Base-by-base conservation (phyloP, 2,797 vertebrate genomes). In the Urophycis tenuis region DNA sequence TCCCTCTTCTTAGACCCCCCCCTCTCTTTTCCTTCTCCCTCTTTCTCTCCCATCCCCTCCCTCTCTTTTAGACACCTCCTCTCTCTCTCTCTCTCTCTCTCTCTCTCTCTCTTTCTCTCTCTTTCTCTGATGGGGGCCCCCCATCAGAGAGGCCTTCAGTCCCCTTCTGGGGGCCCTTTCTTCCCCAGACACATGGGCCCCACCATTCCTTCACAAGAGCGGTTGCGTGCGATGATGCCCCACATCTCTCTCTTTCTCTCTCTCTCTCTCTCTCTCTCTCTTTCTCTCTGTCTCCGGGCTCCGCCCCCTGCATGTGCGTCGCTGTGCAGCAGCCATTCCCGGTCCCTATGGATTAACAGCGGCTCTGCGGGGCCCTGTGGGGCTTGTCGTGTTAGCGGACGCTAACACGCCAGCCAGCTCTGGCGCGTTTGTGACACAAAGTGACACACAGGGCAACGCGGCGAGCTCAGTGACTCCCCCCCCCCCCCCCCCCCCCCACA, bases 131-230 rank as follows among this genome's bases (percentile, higher is more conserved):
- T n/a, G 22, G 17, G 90, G 88, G 85, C 92, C 89, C 90, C 87
- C 81, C 89, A 91, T 88, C 88, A 80, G 79, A 80, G 79, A 87
- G 88, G 79, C 86, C 87, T 88, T 81, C 82, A 86, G 87, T 81
- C 79, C 53, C 53, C n/a, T n/a, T n/a, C n/a, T n/a, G n/a, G 41
- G 78, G 82, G 79, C 85, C 84, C 81, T 87, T 89, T 91, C 87
- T 89, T 88, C 78, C 3, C 73, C 69, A 8, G 85, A 85, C 89
- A 87, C 87, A 87, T 83, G 89, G 86, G 84, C 88, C 87, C 89
- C 88, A 81, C 85, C 88, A 81, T 86, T 85, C 81, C 82, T 85
- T 81, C 75, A 85, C 76, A 85, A 88, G 87, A 78, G 85, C 83
- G 85, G n/a, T 5, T 84, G 79, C 84, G n/a, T n/a, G n/a, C 83